phyloP scores from a whole-genome alignment of 2,113 vertebrate species.

The Cochlearius cochlearius region DNA sequence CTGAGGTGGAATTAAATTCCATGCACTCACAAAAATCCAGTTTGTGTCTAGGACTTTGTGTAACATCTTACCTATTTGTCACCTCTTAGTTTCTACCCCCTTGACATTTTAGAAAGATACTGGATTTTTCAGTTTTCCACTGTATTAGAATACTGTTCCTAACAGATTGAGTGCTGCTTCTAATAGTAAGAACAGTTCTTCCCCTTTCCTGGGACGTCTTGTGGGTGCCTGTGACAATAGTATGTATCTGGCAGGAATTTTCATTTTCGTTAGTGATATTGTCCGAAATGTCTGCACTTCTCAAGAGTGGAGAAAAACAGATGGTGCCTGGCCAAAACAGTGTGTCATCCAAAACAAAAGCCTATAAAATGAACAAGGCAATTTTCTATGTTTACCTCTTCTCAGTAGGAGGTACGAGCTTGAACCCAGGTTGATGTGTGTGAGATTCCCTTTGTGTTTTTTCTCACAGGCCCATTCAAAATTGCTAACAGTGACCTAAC shows the following conservation, averaged over 20 bases:
- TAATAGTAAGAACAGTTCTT: neutral
- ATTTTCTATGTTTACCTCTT: neutral
- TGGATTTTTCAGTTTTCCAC: neutral
- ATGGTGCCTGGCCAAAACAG: neutral
- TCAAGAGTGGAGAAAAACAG: neutral
- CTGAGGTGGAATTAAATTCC: neutral
- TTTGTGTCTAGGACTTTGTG: neutral
- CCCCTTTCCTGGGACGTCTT: neutral
- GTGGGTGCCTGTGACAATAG: neutral
- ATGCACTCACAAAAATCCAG: neutral
- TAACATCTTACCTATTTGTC: neutral
- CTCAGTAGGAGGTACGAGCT: neutral
- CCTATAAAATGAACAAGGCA: neutral
- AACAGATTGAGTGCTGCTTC: neutral
- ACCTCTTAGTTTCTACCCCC: neutral
- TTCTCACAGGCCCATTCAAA: neutral
- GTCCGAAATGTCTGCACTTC: neutral
- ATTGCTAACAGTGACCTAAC: neutral
- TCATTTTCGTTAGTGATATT: neutral
- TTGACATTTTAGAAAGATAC: neutral
- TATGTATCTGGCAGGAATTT: neutral
- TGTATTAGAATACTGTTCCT: neutral
- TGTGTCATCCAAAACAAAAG: neutral
- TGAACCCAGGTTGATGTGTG: neutral
- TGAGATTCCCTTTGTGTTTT: neutral